Evolutionary conservation across 2,797 vertebrate species (phyloP).

Genomic region (Danio aesculapii): DNA sequence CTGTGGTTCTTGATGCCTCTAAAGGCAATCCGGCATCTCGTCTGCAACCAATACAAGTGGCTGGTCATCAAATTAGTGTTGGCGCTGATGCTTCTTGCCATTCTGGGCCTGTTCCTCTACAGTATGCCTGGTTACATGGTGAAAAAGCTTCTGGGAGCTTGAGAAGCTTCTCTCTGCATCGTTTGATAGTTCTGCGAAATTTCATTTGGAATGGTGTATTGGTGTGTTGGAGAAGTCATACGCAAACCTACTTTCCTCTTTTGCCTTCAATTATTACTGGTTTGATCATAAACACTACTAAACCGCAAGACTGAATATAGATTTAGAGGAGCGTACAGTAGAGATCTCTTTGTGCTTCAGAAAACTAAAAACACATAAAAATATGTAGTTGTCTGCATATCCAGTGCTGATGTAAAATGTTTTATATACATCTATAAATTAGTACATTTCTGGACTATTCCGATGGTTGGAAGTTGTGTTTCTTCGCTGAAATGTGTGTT

Average conservation of each 20-base stretch:
- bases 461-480: background rate
- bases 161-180: conserved; percentile 48
- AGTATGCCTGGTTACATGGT: conserved; percentile 97
- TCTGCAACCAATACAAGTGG: conserved; percentile 98
- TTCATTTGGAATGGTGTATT: background rate
- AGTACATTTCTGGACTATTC: background rate
- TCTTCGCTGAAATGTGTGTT: background rate
- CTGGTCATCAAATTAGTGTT: conserved; percentile 94
- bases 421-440: background rate
- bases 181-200: conserved; percentile 1
- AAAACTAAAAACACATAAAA: background rate
- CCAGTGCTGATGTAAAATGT: background rate
- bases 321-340: too few relatives aligned
- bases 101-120: conserved; percentile 93
- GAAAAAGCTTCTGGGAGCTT: conserved; percentile 91
- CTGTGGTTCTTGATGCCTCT: conserved; percentile 95
- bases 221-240: conserved; percentile 12
- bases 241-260: background rate
- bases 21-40: conserved; percentile 92
- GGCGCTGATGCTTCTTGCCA: conserved; percentile 86
- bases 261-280: background rate
- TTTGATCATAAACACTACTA: background rate
- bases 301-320: background rate
- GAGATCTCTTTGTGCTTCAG: background rate
- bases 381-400: background rate